These are phyloP conservation scores for Plagodis dolabraria DNA, from an alignment of 2,888 invertebrate genomes.

Conservation along the genomic window DNA sequence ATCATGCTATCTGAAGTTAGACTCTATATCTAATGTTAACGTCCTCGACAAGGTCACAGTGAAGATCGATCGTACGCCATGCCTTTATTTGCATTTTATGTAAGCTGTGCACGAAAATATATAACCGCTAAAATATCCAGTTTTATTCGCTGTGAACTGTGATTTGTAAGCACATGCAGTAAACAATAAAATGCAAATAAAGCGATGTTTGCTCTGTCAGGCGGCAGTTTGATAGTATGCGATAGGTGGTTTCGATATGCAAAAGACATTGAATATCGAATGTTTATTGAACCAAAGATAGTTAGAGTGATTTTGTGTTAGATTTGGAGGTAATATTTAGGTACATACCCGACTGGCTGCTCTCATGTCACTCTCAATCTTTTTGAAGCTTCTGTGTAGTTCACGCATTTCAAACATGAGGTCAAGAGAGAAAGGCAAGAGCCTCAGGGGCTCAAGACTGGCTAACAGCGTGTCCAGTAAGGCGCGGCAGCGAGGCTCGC, in stretches of 20 bases:
- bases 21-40: slow-evolving; percentile 48
- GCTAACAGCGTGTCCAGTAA: slow-evolving; percentile 90
- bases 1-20: slow-evolving; percentile 68
- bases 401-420: slow-evolving; percentile 91
- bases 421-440: slow-evolving; percentile 92
- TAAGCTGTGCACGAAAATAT: slow-evolving; percentile 76
- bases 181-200: slow-evolving; percentile 84
- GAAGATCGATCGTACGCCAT: slow-evolving; percentile 54
- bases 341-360: slow-evolving; percentile 78
- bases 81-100: slow-evolving; percentile 83
- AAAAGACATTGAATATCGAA: slow-evolving; percentile 51
- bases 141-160: slow-evolving; percentile 67
- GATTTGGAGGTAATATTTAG: slow-evolving; percentile 22
- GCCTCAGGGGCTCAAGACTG: slow-evolving; percentile 91
- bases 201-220: slow-evolving; percentile 68
- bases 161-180: slow-evolving; percentile 80
- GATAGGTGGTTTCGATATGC: slow-evolving; percentile 57
- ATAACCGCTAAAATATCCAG: slow-evolving; percentile 61
- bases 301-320: slow-evolving; percentile 24
- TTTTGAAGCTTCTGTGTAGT: slow-evolving; percentile 90
- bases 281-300: slow-evolving; percentile 40
- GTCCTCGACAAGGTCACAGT: slow-evolving; percentile 55
- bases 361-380: slow-evolving; percentile 85
- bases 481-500: slow-evolving; percentile 84
- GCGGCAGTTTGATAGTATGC: slow-evolving; percentile 60